Evolutionary conservation across 2,113 vertebrate species (phyloP).

Genomic region (mouse (Mus musculus)): GRCm39 chrX:6162501-6163000

Average conservation of each 20-base stretch:
- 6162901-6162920: not conserved
- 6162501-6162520: not conserved
- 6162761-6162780: no score
- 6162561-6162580: conserved; percentile 12
- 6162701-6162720: no score
- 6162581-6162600: conserved; percentile 13
- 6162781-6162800: no score
- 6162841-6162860: no score
- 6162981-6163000: not conserved
- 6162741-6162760: no score
- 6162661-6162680: not conserved
- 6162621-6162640: not conserved
- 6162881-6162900: not conserved
- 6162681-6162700: no score
- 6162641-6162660: not conserved
- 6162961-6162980: not conserved
- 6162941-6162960: not conserved
- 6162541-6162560: not conserved
- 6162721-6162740: no score
- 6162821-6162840: no score
- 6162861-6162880: no score
- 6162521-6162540: conserved; percentile 24
- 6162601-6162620: not conserved
- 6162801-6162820: no score
- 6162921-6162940: not conserved